phyloP scores from a whole-genome alignment of 2,888 invertebrate genomes.

The Altica lythri region DNA sequence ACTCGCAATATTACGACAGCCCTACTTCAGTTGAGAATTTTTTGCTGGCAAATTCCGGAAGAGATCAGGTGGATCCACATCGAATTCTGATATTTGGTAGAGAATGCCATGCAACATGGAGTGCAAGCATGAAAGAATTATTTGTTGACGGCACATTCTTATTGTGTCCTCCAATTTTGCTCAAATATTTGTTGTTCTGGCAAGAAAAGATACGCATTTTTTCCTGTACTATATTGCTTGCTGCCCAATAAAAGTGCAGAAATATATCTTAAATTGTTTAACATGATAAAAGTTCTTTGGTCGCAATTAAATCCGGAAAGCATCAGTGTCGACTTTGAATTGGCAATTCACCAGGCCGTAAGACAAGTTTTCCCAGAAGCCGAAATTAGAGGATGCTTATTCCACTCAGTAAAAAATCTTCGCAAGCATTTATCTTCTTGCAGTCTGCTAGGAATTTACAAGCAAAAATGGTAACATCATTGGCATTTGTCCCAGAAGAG shows the following conservation, averaged over 20 bases:
- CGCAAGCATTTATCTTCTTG: conserved; percentile 3
- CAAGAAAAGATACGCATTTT: too few species aligned
- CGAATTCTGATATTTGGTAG: too few species aligned
- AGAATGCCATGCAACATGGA: too few species aligned
- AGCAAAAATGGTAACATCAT: conserved; percentile 3
- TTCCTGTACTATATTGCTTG: conserved; percentile 8
- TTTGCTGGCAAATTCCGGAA: conserved; percentile 4
- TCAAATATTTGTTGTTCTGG: too few species aligned
- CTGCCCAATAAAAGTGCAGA: conserved; percentile 1
- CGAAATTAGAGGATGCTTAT: too few species aligned
- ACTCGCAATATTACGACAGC: conserved; percentile 5
- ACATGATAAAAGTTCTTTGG: conserved; percentile 3
- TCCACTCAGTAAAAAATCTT: background rate
- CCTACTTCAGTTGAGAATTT: background rate
- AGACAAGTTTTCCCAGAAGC: too few species aligned
- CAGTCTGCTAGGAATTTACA: background rate
- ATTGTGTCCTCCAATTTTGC: too few species aligned
- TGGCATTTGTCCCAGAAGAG: too few species aligned
- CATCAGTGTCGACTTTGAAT: too few species aligned
- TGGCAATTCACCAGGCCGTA: too few species aligned
- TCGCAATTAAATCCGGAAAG: too few species aligned
- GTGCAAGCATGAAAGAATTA: conserved; percentile 4
- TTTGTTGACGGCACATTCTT: conserved; percentile 5
- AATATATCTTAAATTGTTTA: conserved; percentile 3
- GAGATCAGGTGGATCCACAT: too few species aligned